Evolutionary conservation across 2,797 vertebrate species (phyloP).

Genomic region (Darevskia nairensis): DNA sequence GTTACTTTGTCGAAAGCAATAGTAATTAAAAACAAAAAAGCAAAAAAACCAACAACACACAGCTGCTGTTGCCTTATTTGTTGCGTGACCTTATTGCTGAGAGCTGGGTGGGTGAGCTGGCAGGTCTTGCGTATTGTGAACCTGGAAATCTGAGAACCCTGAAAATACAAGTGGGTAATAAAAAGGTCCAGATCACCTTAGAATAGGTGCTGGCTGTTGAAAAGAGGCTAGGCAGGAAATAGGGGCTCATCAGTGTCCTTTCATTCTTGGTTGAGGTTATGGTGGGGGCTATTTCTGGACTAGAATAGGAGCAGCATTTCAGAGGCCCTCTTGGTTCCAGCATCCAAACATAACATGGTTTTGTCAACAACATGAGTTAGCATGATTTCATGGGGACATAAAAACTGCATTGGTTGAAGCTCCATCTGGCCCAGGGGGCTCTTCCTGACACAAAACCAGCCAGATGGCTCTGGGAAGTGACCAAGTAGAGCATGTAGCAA

Average conservation of each 20-base stretch:
- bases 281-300: background rate
- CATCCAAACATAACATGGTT: background rate
- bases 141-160: background rate
- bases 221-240: background rate
- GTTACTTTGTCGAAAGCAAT: slow-evolving; percentile 74
- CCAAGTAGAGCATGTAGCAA: no score
- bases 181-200: no score
- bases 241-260: background rate
- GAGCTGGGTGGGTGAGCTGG: background rate
- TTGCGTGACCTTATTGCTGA: no score
- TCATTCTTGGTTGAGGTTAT: background rate
- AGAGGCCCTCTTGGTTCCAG: background rate
- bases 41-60: slow-evolving; percentile 29
- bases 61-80: background rate
- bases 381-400: no score
- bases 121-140: background rate
- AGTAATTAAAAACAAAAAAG: slow-evolving; percentile 68
- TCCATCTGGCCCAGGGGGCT: no score
- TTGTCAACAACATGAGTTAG: no score
- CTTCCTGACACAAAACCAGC: no score
- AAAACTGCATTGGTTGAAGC: no score
- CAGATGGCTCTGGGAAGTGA: no score
- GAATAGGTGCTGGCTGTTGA: no score
- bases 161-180: background rate
- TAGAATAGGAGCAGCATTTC: no score